Evolutionary conservation across 1,140 invertebrate species (phyloP).

Genomic region (Drosophila albomicans): DNA sequence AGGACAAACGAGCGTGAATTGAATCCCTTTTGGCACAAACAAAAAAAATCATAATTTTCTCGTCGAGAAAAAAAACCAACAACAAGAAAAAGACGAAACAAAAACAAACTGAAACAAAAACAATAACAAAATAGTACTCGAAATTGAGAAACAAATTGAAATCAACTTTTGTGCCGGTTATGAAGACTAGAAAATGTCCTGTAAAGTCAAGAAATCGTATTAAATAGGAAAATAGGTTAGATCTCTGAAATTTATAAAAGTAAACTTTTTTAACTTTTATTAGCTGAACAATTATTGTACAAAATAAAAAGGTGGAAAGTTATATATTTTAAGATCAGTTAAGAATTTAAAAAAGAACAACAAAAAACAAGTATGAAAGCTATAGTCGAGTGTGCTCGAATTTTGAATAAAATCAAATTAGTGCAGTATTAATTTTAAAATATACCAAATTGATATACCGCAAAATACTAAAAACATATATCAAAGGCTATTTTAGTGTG

Average conservation of each 20-base stretch:
- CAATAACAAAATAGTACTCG: slow-evolving; percentile 26
- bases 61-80: slow-evolving; percentile 18
- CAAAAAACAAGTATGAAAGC: too few relatives aligned
- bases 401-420: too few relatives aligned
- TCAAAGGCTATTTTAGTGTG: too few relatives aligned
- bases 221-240: background rate
- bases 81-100: slow-evolving; percentile 5
- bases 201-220: background rate
- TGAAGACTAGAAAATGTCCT: slow-evolving; percentile 13
- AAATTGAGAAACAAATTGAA: slow-evolving; percentile 46
- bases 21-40: slow-evolving; percentile 79
- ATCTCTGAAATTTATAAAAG: background rate
- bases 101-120: slow-evolving; percentile 30
- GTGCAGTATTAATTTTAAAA: too few relatives aligned
- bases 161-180: background rate
- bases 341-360: too few relatives aligned
- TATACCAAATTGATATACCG: too few relatives aligned
- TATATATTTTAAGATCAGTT: too few relatives aligned
- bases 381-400: too few relatives aligned
- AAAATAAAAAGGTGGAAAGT: too few relatives aligned
- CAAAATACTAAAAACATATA: too few relatives aligned
- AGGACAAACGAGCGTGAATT: slow-evolving; percentile 75
- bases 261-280: too few relatives aligned
- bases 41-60: slow-evolving; percentile 75
- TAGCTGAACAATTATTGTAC: too few relatives aligned